A percentile compares a stretch with the other conserved stretches of the same genome.
phyloP scores from a whole-genome alignment of 1,140 invertebrate genomes.

The Melitaea cinxia region DNA sequence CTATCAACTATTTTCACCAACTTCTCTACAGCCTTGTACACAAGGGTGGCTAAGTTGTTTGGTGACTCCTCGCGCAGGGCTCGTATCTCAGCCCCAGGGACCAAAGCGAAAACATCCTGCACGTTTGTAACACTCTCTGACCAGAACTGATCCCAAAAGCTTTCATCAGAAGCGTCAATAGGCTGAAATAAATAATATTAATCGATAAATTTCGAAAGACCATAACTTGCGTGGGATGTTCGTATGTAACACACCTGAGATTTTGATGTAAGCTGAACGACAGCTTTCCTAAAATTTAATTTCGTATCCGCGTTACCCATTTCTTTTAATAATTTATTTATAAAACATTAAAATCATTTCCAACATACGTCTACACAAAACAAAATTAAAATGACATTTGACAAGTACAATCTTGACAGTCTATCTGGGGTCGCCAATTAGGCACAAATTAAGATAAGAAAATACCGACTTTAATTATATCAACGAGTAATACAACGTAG shows the following conservation, averaged over 20 bases:
- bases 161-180: constrained; percentile 94
- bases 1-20: constrained; percentile 96
- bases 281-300: constrained; percentile 98
- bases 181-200: constrained; percentile 84
- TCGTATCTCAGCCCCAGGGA: constrained; percentile 96
- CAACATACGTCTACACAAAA: constrained; percentile 65
- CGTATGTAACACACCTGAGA: constrained; percentile 86
- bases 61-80: constrained; percentile 97
- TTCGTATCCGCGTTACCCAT: constrained; percentile 99
- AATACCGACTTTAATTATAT: too few species aligned
- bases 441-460: too few species aligned
- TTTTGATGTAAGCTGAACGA: constrained; percentile 97
- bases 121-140: constrained; percentile 95
- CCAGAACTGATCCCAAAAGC: constrained; percentile 99
- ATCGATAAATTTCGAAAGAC: constrained; percentile 44
- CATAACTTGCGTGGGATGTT: constrained; percentile 27
- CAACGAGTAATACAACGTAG: too few species aligned
- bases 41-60: constrained; percentile 98
- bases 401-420: background rate
- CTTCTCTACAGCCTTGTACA: constrained; percentile 99
- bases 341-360: constrained; percentile 64
- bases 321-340: constrained; percentile 58
- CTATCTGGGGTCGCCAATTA: background rate
- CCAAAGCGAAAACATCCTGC: constrained; percentile 98
- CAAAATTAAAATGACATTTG: constrained; percentile 47